Base-by-base conservation (phyloP, 2,888 invertebrate species). In the Cataglyphis livida region DNA sequence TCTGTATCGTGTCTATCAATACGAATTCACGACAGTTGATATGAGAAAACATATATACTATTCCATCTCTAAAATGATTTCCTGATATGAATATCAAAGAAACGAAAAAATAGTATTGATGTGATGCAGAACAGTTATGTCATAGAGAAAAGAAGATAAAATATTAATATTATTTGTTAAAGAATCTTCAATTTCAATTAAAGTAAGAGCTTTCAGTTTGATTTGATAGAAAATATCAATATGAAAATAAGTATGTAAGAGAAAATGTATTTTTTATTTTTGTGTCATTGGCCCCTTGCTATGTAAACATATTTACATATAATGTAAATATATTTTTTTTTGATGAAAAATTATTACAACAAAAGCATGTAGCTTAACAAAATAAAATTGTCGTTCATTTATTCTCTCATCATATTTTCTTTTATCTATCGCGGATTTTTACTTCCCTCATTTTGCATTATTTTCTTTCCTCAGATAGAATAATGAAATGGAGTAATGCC, bases 21-120 rank as follows among this genome's bases (percentile, higher is more conserved):
- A 18, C 18, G 10, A 35, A 32, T 41, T 41, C 21, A 28, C 38
- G 28, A 54, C 41, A 57, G 5, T 1, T 54, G 28, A n/a, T 38
- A 25, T 18, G 51, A 51, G 7, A n/a, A n/a, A n/a, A 18, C 18
- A 35, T 6, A 57, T n/a, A 12, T 51, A 3, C 10, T 3, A 3
- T 66, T 57, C 25, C 6, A 25, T 85, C 65, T 71, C 71, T 81
- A 51, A n/a, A 32, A 73, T 54, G 65, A 85, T 86, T 86, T 84
- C 68, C 71, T 41, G 9, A 2, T 57, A 41, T 41, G 32, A 9
- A 51, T 3, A 21, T 10, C 10, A 62, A 35, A 71, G 12, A 32
- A 32, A 15, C 4, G 10, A 28, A 48, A 28, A 18, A 51, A 44
- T 15, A 28, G 18, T 15, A 51, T 64, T 25, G n/a, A 0, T 38